phyloP scores from a whole-genome alignment of 1,140 invertebrate genomes.

The Sinonovacula constricta region DNA sequence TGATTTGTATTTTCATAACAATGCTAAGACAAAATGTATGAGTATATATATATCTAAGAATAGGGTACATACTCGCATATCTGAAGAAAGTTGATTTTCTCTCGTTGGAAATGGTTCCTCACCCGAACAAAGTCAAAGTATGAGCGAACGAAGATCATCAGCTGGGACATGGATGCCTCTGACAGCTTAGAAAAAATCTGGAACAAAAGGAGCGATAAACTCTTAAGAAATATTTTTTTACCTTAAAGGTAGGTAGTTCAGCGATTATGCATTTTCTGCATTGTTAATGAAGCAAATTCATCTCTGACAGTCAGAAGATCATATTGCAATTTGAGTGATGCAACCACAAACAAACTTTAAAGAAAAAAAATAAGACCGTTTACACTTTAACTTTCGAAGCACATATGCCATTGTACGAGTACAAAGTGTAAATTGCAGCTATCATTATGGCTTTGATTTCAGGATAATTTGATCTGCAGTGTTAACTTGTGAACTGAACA shows the following conservation, averaged over 20 bases:
- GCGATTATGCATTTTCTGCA: neutral
- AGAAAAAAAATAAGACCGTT: too few relatives aligned
- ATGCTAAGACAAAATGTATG: too few relatives aligned
- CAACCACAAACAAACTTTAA: too few relatives aligned
- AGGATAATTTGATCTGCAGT: too few relatives aligned
- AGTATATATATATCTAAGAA: too few relatives aligned
- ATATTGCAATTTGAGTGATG: too few relatives aligned
- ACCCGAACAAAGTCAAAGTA: slow-evolving; percentile 97
- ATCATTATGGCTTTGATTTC: too few relatives aligned
- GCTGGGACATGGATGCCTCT: slow-evolving; percentile 89
- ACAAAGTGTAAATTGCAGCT: too few relatives aligned
- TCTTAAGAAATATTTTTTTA: neutral
- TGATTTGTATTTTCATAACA: too few relatives aligned
- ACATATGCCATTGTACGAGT: too few relatives aligned
- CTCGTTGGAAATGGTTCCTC: slow-evolving; percentile 94
- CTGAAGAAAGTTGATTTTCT: slow-evolving; percentile 89
- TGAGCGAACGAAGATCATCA: slow-evolving; percentile 93
- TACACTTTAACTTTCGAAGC: too few relatives aligned
- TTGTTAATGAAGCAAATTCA: neutral
- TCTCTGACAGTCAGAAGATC: neutral
- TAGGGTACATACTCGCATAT: slow-evolving; percentile 77
- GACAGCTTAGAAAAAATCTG: slow-evolving; percentile 89
- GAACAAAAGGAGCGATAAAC: slow-evolving; percentile 30
- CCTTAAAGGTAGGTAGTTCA: neutral
- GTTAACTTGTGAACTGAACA: too few relatives aligned